phyloP scores from a whole-genome alignment of 2,888 invertebrate genomes.

The Parnassius smintheus region DNA sequence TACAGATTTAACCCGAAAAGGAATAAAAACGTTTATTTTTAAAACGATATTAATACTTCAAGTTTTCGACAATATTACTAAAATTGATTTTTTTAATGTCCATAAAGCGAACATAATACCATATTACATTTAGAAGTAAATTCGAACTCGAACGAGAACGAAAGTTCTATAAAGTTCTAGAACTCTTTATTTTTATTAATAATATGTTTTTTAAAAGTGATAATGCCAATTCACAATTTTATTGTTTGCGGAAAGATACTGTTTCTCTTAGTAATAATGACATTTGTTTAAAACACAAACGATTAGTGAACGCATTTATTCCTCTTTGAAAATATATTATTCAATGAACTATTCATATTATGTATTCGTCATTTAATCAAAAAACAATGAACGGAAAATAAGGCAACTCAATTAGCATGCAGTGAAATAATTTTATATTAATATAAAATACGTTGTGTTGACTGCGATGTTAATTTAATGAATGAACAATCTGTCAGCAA shows the following conservation, averaged over 20 bases:
- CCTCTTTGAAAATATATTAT: neutral
- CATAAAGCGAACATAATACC: too few species aligned
- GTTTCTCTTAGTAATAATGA: too few species aligned
- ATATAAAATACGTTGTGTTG: neutral
- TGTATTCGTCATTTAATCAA: constrained; percentile 9
- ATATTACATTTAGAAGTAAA: too few species aligned
- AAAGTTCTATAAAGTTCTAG: too few species aligned
- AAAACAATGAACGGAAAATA: constrained; percentile 18
- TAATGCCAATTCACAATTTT: too few species aligned
- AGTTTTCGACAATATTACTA: neutral
- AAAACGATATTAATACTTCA: too few species aligned
- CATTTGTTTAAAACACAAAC: too few species aligned
- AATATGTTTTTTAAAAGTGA: too few species aligned
- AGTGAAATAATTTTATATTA: constrained; percentile 16
- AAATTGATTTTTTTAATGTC: too few species aligned
- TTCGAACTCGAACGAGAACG: too few species aligned
- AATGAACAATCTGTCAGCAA: constrained; percentile 18
- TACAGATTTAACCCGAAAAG: constrained; percentile 16
- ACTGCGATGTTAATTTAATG: constrained; percentile 1
- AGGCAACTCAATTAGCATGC: constrained; percentile 22
- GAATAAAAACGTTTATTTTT: neutral
- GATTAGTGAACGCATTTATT: neutral
- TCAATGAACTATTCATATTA: constrained; percentile 5
- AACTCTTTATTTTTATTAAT: too few species aligned
- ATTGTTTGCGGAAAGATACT: too few species aligned